Base-by-base conservation (phyloP, 2,113 vertebrate species). In the Eudyptes chrysolophus region DNA sequence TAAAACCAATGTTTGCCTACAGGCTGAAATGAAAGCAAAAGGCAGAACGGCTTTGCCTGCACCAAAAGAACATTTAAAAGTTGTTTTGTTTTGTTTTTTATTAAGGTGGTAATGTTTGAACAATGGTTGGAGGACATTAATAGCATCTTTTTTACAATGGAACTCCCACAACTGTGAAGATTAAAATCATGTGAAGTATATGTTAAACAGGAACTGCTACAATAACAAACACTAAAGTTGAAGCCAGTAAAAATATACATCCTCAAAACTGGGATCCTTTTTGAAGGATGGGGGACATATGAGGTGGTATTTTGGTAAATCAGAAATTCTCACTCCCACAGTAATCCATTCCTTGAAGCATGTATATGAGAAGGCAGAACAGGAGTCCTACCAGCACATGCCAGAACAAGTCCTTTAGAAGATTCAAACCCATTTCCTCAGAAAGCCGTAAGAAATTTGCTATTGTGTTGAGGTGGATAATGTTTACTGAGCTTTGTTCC, bases 11-110 rank as follows among this genome's bases (percentile, higher is more conserved):
- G 48, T 68, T 89, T 91, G 78, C 92, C 94, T 80, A 80, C 70
- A 93, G 87, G 87, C 78, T 83, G 78, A 92, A 94, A 92, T 92
- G 81, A 93, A 95, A 95, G 70, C 89, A 92, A 80, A 44, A 79
- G 51, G 79, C 82, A 92, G 78, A 96, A 92, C 0, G 0, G 15
- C 54, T 80, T 57, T 71, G 64, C 51, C 52, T 94, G 64, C 38
- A 81, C 18, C 32, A 77, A 78, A 11, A 92, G 65, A 84, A 78
- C 51, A 60, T n/a, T 92, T 74, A 60, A 64, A 94, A 71, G n/a
- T 70, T 72, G 48, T n/a, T 95, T 80, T 81, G 40, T 18, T 92
- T 97, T 88, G 85, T 6, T 84, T 96, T 85, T 88, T 62, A 68
- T 95, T 61, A 87, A 6, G 4, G 71, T 90, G 51, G 79, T 25